phyloP scores from a whole-genome alignment of 2,888 invertebrate species.

The Conomelus anceps region DNA sequence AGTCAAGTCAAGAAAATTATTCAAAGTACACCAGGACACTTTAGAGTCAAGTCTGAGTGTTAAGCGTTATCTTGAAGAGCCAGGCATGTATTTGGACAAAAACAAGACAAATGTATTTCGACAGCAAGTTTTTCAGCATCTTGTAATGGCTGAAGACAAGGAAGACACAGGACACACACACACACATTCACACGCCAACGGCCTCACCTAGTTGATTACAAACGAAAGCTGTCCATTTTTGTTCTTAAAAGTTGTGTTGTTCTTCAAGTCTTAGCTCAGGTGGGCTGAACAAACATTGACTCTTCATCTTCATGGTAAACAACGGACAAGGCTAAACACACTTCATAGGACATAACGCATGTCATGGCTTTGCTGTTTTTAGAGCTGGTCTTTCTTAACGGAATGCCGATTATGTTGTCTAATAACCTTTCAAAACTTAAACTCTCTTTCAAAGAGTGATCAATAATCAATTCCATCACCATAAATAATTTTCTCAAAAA shows the following conservation, averaged over 20 bases:
- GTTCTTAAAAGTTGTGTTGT: not conserved
- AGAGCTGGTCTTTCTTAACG: not conserved
- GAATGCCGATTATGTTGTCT: not conserved
- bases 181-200: not conserved
- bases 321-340: not conserved
- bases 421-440: not conserved
- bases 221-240: not conserved
- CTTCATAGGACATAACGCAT: not conserved
- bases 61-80: not conserved
- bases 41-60: not conserved
- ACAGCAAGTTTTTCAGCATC: not conserved
- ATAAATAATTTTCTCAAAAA: not conserved
- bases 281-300: not conserved
- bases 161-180: not conserved
- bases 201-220: not conserved
- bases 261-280: not conserved
- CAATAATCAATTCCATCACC: not conserved
- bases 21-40: not conserved
- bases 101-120: not conserved
- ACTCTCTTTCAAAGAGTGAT: not conserved
- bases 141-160: too few species aligned
- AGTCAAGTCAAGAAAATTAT: not conserved
- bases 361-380: not conserved
- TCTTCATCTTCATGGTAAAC: not conserved
- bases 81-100: not conserved